Conservation (phyloP, 1,140 invertebrate genomes). For the Drosophila suzukii region DNA sequence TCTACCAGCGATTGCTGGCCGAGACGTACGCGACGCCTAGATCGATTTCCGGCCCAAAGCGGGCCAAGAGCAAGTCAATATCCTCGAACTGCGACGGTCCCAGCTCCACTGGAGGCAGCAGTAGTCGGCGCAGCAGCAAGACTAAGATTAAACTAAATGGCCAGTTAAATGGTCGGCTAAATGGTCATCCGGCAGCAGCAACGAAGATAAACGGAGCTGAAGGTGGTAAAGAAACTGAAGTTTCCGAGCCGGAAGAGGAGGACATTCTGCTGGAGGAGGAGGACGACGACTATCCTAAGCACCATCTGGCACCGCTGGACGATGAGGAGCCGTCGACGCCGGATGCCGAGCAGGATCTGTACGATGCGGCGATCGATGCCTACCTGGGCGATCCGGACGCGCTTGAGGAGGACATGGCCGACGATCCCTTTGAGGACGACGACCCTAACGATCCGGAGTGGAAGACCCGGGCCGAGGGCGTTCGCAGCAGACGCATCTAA, state of each 20-base stretch:
- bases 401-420: constrained; percentile 85
- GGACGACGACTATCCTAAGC: constrained; percentile 71
- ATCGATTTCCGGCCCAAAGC: constrained; percentile 29
- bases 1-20: constrained; percentile 48
- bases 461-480: constrained; percentile 74
- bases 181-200: constrained; percentile 10
- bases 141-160: constrained; percentile 45
- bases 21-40: constrained; percentile 49
- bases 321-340: constrained; percentile 43
- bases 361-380: constrained; percentile 59
- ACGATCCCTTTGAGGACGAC: constrained; percentile 87
- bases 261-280: constrained; percentile 60
- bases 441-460: constrained; percentile 94
- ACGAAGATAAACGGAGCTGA: constrained; percentile 16
- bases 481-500: constrained; percentile 52
- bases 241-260: constrained; percentile 52
- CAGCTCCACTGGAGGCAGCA: constrained; percentile 16
- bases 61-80: constrained; percentile 64
- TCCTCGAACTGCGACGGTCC: constrained; percentile 61
- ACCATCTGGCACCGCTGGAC: constrained; percentile 71
- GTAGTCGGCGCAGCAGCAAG: constrained; percentile 66
- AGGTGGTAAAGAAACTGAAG: constrained; percentile 2
- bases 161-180: constrained; percentile 30
- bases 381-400: constrained; percentile 59
- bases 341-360: constrained; percentile 25